Conservation (phyloP, 2,113 vertebrate species). For the Cyprinodon brontotheroides region DNA sequence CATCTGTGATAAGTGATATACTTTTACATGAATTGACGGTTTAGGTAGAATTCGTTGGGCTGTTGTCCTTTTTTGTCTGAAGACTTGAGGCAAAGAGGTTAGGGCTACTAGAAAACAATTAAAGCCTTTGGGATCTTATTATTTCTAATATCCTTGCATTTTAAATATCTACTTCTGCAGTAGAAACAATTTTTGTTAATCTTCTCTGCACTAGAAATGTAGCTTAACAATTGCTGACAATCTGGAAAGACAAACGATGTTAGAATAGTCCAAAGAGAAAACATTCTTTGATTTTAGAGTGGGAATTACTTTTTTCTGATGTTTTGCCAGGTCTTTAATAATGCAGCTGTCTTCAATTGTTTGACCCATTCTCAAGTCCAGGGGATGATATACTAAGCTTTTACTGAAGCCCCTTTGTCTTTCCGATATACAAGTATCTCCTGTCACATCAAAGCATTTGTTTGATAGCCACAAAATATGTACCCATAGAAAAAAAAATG, state of each 20-base stretch:
- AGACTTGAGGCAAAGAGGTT: no score
- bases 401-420: not conserved
- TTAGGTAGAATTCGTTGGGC: not conserved
- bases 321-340: not conserved
- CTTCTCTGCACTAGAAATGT: not conserved
- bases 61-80: not conserved
- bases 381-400: not conserved
- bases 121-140: slow-evolving; percentile 62
- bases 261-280: not conserved
- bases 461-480: not conserved
- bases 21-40: not conserved
- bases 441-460: not conserved
- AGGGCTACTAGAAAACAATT: not conserved
- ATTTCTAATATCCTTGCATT: slow-evolving; percentile 52
- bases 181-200: slow-evolving; percentile 2
- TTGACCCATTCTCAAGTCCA: not conserved
- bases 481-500: not conserved
- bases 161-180: slow-evolving; percentile 45
- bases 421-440: not conserved
- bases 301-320: not conserved
- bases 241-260: not conserved
- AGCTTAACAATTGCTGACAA: not conserved
- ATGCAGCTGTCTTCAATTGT: not conserved
- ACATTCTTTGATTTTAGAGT: not conserved
- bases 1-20: slow-evolving; percentile 5